A percentile compares a stretch with the other conserved stretches of the same genome.
Evolutionary conservation across 2,797 vertebrate species (phyloP).

Genomic region (Cyprinodon diabolis): DNA sequence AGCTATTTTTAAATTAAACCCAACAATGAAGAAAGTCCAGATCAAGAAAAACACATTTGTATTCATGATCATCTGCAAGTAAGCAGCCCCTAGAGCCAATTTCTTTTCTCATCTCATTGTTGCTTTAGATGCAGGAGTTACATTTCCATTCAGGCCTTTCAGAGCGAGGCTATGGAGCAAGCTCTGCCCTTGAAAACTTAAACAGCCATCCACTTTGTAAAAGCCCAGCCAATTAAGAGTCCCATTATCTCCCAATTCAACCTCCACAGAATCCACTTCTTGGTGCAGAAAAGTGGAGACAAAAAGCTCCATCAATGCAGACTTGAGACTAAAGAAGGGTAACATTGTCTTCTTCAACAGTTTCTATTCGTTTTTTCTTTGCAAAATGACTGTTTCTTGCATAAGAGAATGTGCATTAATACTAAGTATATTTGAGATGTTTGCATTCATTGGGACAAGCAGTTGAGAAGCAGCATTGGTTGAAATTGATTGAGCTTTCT

Average conservation of each 20-base stretch:
- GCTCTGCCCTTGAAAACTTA: conserved; percentile 57
- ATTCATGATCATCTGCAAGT: conserved; percentile 29
- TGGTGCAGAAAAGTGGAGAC: conserved; percentile 49
- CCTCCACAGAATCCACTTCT: conserved; percentile 71
- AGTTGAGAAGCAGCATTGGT: conserved; percentile 21
- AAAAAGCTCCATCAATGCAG: conserved; percentile 62
- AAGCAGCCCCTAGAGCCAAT: conserved; percentile 49
- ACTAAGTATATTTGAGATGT: conserved; percentile 26
- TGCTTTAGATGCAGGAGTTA: conserved; percentile 49
- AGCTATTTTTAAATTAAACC: conserved; percentile 7
- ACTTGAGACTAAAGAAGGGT: conserved; percentile 53
- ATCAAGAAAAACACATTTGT: conserved; percentile 28
- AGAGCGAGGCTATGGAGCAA: conserved; percentile 55
- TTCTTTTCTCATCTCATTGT: conserved; percentile 52
- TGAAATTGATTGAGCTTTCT: conserved; percentile 45
- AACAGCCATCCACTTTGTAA: conserved; percentile 65
- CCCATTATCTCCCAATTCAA: conserved; percentile 72
- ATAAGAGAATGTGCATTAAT: conserved; percentile 32
- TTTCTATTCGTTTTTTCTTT: conserved; percentile 42
- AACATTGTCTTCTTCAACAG: conserved; percentile 38
- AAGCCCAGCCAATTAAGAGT: conserved; percentile 70
- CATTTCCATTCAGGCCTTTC: conserved; percentile 57
- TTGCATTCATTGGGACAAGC: conserved; percentile 41
- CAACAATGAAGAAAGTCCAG: conserved; percentile 2
- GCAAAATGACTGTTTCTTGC: conserved; percentile 23